Base-by-base conservation (phyloP, 2,797 vertebrate species). In the Miichthys miiuy region DNA sequence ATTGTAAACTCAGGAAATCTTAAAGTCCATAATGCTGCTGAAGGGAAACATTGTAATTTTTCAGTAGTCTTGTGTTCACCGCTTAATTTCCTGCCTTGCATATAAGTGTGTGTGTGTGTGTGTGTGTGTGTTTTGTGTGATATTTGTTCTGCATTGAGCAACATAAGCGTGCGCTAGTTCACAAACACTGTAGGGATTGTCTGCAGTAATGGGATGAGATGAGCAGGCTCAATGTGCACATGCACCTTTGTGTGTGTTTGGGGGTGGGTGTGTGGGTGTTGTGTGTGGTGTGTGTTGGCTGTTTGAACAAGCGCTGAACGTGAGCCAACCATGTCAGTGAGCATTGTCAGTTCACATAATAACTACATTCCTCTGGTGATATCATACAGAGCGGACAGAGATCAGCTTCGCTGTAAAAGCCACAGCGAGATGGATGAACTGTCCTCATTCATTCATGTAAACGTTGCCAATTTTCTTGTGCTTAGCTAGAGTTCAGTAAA, bases 171-270 rank as follows among this genome's bases (percentile, higher is more conserved):
- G 84, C 16, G 70, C 46, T 60, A 51, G 76, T 64, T 82, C 74
- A 75, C 51, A 82, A 78, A 89, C 87, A 87, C 80, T 90, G 87
- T 17, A 60, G 82, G 87, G 88, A 82, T 77, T 93, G 90, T 94
- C 92, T 83, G 74, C 25, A 18, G 90, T 92, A 93, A 89, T 89
- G 30, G 74, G 90, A 87, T 87, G 86, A 89, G 88, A 82, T 75
- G 79, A 73, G 87, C 48, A 60, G 64, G 52, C 77, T 84, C 63
- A 79, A 72, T 64, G 75, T 68, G 76, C 44, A 75, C 48, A 77
- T 77, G 81, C 75, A 84, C 80, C 77, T 88, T 55, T 75, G 42
- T 71, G 70, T 57, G 68, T 60, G 47, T 71, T 69, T 57, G n/a
- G n/a, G n/a, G n/a, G n/a, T n/a, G n/a, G n/a, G 66, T 27, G 44